A percentile compares a stretch with the other conserved stretches of the same genome.
phyloP scores from a whole-genome alignment of 23 tunicate genomes.

The Styela clava region DNA sequence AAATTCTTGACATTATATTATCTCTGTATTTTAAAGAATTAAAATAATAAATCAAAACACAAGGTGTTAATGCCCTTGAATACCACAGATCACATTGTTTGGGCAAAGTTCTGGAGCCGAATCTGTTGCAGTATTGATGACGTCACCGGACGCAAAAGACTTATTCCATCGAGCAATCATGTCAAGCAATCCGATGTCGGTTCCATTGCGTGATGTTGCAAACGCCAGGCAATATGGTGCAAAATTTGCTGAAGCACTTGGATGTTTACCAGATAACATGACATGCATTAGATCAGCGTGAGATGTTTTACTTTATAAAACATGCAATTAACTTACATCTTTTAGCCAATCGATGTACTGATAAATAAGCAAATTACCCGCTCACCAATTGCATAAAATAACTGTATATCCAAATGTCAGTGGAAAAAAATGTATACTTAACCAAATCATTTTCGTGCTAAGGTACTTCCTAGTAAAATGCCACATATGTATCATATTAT shows the following conservation, averaged over 20 bases:
- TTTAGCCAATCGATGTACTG: neutral
- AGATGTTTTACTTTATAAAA: neutral
- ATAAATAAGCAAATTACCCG: neutral
- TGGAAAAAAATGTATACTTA: no score
- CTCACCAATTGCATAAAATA: no score
- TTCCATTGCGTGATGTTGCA: constrained; percentile 54
- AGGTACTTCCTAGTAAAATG: no score
- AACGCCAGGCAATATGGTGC: constrained; percentile 65
- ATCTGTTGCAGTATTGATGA: constrained; percentile 72
- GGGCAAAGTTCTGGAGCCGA: constrained; percentile 95
- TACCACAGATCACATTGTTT: constrained; percentile 79
- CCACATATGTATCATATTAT: neutral
- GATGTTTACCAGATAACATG: constrained; percentile 47
- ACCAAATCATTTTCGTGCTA: no score
- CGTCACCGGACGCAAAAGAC: constrained; percentile 27
- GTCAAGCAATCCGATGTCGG: constrained; percentile 81
- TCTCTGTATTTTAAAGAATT: neutral
- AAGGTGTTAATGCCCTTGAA: no score
- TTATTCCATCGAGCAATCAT: constrained; percentile 59
- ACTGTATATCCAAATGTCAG: no score
- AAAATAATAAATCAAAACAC: no score
- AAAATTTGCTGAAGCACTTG: constrained; percentile 37
- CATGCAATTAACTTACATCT: no score
- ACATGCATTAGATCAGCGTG: constrained; percentile 57
- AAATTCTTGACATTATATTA: no score